Conservation (phyloP, 2,888 invertebrate genomes). For the Drosophila colorata region DNA sequence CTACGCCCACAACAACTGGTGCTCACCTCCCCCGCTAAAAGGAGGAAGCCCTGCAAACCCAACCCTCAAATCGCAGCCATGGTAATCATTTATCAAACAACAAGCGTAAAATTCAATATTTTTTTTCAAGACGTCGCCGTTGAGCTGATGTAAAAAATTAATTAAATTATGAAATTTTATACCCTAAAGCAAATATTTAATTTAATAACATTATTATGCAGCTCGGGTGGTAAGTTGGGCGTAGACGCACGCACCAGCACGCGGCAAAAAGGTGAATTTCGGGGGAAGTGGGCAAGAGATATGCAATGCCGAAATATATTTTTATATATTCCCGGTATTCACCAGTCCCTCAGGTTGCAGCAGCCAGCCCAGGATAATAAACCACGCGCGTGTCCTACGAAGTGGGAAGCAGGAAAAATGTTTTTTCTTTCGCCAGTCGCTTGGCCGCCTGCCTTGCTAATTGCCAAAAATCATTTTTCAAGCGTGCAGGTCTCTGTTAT, state of each 20-base stretch:
- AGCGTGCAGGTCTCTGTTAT: conserved; percentile 49
- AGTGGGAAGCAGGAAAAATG: conserved; percentile 39
- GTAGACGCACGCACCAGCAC: conserved; percentile 60
- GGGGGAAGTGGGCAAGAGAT: conserved; percentile 13
- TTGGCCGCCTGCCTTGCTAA: conserved; percentile 66
- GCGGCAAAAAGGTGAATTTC: conserved; percentile 25
- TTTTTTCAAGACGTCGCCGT: conserved; percentile 56
- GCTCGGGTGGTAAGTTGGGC: conserved; percentile 48
- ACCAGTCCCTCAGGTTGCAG: conserved; percentile 68
- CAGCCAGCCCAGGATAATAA: conserved; percentile 70
- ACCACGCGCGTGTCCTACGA: conserved; percentile 65
- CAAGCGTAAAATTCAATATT: conserved; percentile 74
- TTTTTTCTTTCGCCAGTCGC: conserved; percentile 28
- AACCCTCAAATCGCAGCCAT: conserved; percentile 63
- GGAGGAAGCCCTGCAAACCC: background rate
- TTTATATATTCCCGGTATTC: background rate
- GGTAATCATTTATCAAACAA: conserved; percentile 76
- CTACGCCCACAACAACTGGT: conserved; percentile 5
- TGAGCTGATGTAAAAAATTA: conserved; percentile 66
- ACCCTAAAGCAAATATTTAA: conserved; percentile 80
- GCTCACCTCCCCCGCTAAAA: background rate
- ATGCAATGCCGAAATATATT: conserved; percentile 34
- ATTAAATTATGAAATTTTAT: conserved; percentile 80
- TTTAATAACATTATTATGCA: conserved; percentile 82
- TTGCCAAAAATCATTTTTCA: conserved; percentile 79